Percentiles rank a stretch among this genome's conserved stretches.
phyloP scores from a whole-genome alignment of 2,113 vertebrate genomes.

The Gnathonemus echidnorhynchus region DNA sequence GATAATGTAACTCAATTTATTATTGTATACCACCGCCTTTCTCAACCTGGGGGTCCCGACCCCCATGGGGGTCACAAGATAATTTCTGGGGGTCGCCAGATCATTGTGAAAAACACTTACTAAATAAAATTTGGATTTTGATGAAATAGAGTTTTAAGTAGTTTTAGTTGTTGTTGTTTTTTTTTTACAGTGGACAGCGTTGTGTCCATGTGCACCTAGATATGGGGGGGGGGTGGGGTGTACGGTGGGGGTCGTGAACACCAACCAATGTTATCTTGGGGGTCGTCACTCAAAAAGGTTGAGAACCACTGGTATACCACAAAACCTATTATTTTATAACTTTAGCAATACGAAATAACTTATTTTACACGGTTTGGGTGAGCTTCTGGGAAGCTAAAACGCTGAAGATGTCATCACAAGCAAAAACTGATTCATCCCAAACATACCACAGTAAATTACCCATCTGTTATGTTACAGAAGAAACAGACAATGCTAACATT shows the following conservation, averaged over 20 bases:
- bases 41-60: not conserved
- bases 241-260: not conserved
- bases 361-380: not conserved
- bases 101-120: not conserved
- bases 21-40: not conserved
- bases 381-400: not conserved
- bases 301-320: not conserved
- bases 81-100: not conserved
- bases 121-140: not conserved
- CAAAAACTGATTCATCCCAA: not conserved
- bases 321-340: no score
- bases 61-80: not conserved
- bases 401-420: not conserved
- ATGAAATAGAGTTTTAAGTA: no score
- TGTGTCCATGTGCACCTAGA: no score
- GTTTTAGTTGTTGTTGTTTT: no score
- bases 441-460: not conserved
- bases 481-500: not conserved
- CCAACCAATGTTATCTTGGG: not conserved
- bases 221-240: no score
- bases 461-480: not conserved
- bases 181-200: no score
- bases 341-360: not conserved
- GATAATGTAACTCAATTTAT: no score
- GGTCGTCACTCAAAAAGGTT: not conserved